phyloP scores from a whole-genome alignment of 2,888 invertebrate species.

The Willowsia nigromaculata region DNA sequence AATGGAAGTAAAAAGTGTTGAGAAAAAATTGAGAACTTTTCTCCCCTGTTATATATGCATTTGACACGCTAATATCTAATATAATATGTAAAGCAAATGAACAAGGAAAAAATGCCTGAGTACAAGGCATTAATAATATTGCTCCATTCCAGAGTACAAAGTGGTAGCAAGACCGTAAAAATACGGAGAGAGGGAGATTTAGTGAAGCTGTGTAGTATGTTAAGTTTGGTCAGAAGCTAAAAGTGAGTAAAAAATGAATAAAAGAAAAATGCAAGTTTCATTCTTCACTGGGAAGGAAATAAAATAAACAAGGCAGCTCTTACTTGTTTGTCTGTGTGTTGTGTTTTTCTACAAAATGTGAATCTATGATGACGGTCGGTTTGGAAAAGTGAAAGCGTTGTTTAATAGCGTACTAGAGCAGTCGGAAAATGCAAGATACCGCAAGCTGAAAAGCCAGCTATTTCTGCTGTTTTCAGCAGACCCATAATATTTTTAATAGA shows the following conservation, averaged over 20 bases:
- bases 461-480: slow-evolving; percentile 2
- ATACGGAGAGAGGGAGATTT: not conserved
- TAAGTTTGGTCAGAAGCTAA: not conserved
- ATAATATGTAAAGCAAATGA: slow-evolving; percentile 30
- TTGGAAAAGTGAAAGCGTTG: slow-evolving; percentile 16
- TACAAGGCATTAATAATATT: slow-evolving; percentile 45
- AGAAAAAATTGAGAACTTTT: slow-evolving; percentile 32
- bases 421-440: not conserved
- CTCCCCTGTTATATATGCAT: not conserved
- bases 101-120: slow-evolving; percentile 35
- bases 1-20: slow-evolving; percentile 32
- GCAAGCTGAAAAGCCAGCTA: not conserved
- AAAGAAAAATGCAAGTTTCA: slow-evolving; percentile 44
- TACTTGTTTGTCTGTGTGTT: slow-evolving; percentile 9
- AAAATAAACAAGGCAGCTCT: slow-evolving; percentile 13
- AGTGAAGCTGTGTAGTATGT: slow-evolving; percentile 8
- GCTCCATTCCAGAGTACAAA: not conserved
- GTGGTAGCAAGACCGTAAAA: not conserved
- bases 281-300: not conserved
- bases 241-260: slow-evolving; percentile 44
- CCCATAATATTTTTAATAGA: slow-evolving; percentile 13
- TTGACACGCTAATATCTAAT: slow-evolving; percentile 39
- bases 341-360: slow-evolving; percentile 21
- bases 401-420: slow-evolving; percentile 16
- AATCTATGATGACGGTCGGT: slow-evolving; percentile 22